phyloP scores from a whole-genome alignment of 2,888 invertebrate species.

The Lasioglossum calceatum region DNA sequence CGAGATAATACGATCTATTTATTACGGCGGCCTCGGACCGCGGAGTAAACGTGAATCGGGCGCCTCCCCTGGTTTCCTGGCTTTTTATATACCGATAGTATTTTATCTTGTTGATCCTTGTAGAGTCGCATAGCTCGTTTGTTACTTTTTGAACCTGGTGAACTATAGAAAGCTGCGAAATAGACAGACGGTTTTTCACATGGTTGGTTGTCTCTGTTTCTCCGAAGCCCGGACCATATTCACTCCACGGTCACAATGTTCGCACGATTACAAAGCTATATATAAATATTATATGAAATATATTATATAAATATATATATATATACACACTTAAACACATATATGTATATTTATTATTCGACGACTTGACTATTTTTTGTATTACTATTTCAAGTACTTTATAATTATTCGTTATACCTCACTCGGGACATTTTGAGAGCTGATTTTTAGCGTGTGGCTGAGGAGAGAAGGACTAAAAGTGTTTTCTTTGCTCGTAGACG shows the following conservation, averaged over 20 bases:
- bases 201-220: background rate
- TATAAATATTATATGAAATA: conserved; percentile 50
- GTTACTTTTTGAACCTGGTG: background rate
- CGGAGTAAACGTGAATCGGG: conserved; percentile 70
- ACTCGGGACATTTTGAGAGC: conserved; percentile 79
- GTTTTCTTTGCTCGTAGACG: background rate
- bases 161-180: background rate
- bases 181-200: background rate
- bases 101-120: background rate
- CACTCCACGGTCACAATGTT: conserved; percentile 70
- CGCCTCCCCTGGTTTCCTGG: background rate
- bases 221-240: conserved; percentile 65
- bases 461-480: conserved; percentile 71
- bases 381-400: conserved; percentile 71
- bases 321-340: conserved; percentile 36
- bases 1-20: conserved; percentile 76
- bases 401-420: conserved; percentile 71
- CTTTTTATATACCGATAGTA: conserved; percentile 13
- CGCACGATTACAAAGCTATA: conserved; percentile 69
- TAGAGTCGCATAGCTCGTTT: background rate
- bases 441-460: conserved; percentile 81
- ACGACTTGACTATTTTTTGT: conserved; percentile 73
- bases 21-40: conserved; percentile 74
- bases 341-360: conserved; percentile 69
- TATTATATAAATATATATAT: conserved; percentile 39